Evolutionary conservation across 2,888 invertebrate genomes (phyloP), one percentile per base, ranked within the genome.

Genomic region (Athripsodes cinereus): DNA sequence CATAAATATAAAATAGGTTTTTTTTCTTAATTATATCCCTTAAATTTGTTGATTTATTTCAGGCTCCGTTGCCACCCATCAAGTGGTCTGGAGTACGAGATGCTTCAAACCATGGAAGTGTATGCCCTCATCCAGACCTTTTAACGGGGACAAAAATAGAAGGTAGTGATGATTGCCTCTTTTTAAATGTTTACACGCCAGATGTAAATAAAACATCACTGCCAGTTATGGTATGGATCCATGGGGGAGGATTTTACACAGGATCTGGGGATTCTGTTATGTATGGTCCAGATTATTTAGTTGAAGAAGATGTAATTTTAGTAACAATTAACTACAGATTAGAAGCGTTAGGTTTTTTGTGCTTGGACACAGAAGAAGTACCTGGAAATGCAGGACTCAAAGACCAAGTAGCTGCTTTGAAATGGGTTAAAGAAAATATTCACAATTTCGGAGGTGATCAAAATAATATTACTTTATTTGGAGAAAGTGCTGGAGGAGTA

Each of bases 381-480:
- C 75, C 77, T 0, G 78, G 78, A 1, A 78, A 78, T 34, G 76
- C 74, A 19, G 77, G 74, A 1, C 72, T 78, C 70, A 78, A 78
- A 65, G 77, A 78, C 58, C 77, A 77, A 69, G 75, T 76, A 0
- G 69, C 71, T 10, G 76, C 75, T 0, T 66, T 77, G 0, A 69
- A 65, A 57, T 77, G 78, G 78, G 70, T 75, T 0, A 69, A 72
- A 49, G 67, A 68, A 10, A 78, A 77, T 58, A 76, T 78, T 16
- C 58, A 49, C 0, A 63, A 65, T 13, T 77, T 78, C 55, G 76
- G 77, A 2, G 77, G 77, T 11, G 72, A 77, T 66, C 68, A 72
- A 1, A 64, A 70, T 0, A 76, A 76, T 63, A 67, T 77, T 0
- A 78, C 78, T 0, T 71, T 78, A 52, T 77, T 77, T 61, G 78